A percentile compares a stretch with the other conserved stretches of the same genome.
Evolutionary conservation across 2,888 invertebrate genomes (phyloP).

Genomic region (Pterostichus niger): DNA sequence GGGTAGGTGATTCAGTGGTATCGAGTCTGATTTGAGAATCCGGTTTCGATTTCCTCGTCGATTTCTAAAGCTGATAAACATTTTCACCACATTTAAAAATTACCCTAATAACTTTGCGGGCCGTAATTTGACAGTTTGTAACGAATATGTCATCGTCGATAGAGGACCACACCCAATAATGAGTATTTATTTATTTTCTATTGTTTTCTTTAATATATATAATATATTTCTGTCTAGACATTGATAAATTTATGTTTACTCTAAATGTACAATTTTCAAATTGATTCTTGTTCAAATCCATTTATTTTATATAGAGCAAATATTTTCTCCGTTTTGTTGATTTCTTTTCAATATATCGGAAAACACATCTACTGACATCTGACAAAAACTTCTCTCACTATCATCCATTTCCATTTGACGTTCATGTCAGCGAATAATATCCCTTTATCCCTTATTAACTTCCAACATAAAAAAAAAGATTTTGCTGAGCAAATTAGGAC

Average conservation of each 20-base stretch:
- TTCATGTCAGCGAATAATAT: background rate
- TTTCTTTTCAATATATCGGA: slow-evolving; percentile 4
- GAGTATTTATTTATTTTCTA: too few relatives aligned
- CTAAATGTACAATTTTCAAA: background rate
- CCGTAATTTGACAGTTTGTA: too few relatives aligned
- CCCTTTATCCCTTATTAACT: background rate
- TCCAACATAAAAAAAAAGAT: slow-evolving; percentile 2
- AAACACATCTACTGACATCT: slow-evolving; percentile 14
- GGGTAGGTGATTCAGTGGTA: too few relatives aligned
- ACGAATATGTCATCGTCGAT: too few relatives aligned
- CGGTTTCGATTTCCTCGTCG: too few relatives aligned
- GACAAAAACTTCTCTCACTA: slow-evolving; percentile 37
- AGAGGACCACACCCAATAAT: too few relatives aligned
- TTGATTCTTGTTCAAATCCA: background rate
- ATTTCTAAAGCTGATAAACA: too few relatives aligned
- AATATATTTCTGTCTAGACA: background rate
- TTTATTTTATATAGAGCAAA: slow-evolving; percentile 11
- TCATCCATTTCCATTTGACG: background rate
- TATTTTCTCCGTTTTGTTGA: slow-evolving; percentile 5
- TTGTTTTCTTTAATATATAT: too few relatives aligned
- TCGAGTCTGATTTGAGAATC: too few relatives aligned
- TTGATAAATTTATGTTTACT: background rate
- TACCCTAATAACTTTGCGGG: too few relatives aligned
- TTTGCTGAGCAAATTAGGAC: slow-evolving; percentile 4
- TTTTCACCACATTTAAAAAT: too few relatives aligned